phyloP scores from a whole-genome alignment of 2,113 vertebrate genomes.

The Petrocephalus microphthalmus region DNA sequence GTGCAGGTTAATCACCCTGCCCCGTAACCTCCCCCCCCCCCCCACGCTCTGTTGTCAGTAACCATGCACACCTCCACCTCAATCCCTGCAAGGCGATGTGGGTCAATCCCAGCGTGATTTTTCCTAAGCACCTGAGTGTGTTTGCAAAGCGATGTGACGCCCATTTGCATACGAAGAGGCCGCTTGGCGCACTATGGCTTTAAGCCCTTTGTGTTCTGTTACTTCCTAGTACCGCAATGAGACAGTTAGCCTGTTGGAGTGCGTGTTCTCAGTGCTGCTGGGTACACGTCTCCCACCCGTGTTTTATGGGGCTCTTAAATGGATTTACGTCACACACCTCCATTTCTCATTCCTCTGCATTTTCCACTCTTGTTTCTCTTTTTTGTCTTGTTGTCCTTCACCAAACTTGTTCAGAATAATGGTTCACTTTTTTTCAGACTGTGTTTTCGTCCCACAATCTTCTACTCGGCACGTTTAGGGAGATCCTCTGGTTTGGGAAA shows the following conservation, averaged over 20 bases:
- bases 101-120: neutral
- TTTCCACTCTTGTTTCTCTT: conserved; percentile 10
- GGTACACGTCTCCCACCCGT: conserved; percentile 12
- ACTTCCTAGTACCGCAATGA: neutral
- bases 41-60: neutral
- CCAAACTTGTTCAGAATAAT: neutral
- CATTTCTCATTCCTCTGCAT: conserved; percentile 20
- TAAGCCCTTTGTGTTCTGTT: neutral
- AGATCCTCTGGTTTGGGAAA: neutral
- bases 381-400: neutral
- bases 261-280: neutral
- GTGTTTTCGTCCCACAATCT: neutral
- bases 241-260: neutral
- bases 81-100: neutral
- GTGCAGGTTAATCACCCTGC: conserved; percentile 66
- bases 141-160: neutral
- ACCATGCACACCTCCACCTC: neutral
- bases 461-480: neutral
- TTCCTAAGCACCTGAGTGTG: neutral
- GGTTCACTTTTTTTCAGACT: neutral
- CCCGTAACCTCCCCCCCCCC: neutral
- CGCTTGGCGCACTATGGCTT: neutral
- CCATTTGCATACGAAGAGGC: neutral
- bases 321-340: neutral
- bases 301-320: conserved; percentile 12